Evolutionary conservation across 92 coral and sea anemone species (phyloP), one percentile per base, ranked within the genome.

Genomic region (Plumapathes pennacea): DNA sequence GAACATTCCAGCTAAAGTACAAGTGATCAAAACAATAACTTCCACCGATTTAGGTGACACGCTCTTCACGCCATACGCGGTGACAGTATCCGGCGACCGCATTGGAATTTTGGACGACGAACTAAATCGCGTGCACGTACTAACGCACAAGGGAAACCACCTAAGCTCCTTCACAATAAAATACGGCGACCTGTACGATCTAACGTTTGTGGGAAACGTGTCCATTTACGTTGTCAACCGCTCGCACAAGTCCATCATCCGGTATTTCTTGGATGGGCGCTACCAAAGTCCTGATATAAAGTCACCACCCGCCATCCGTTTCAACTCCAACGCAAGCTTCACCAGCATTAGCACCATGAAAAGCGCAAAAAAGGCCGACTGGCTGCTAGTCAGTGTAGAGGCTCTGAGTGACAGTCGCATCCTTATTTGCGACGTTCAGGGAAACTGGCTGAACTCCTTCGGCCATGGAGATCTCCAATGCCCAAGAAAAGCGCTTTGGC

Each of bases 401-500:
- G 71, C 37, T 0, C 60, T 64, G 38, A 60, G 50, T 40, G 71
- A 64, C 37, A 64, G 71, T 30, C 50, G 71, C 34, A 60, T 64
- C 32, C 18, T 50, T 17, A 60, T 49, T 12, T 25, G 48, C 3
- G 40, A 64, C 29, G 25, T 34, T n/a, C 46, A 34, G 5, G 23
- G 23, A 18, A 25, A 20, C 12, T 23, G 9, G 3, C 54, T 22
- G 6, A 60, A n/a, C 2, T 60, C 15, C 19, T 75, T 75, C 14
- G 82, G 82, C 29, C 59, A 65, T 12, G 75, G 67, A 3, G 38
- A 65, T 22, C 74, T 75, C 8, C 39, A 27, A 27, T 65, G 74
- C 10, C 82, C 82, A n/a, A 60, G 71, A 38, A 75, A 75, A 29
- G 75, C 82, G 7, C 3, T 57, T 0, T 75, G 6, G 44, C 32